Conservation (phyloP, 2,113 vertebrate genomes). For the Larimichthys crocea region DNA sequence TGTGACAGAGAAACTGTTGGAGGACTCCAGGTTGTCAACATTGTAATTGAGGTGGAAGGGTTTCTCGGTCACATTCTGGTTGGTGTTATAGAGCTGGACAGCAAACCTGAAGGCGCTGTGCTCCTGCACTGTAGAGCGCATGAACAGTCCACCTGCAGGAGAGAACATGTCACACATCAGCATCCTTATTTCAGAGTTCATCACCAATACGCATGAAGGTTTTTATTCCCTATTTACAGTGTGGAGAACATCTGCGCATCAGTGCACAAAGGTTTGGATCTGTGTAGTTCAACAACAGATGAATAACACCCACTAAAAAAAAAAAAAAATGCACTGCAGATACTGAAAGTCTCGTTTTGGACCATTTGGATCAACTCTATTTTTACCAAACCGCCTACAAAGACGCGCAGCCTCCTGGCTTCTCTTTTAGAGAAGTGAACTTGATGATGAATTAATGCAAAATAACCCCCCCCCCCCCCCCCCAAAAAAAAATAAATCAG, state of each 20-base stretch:
- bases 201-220: background rate
- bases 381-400: conserved; percentile 44
- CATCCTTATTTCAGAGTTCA: conserved; percentile 32
- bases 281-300: background rate
- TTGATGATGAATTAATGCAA: conserved; percentile 52
- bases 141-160: conserved; percentile 94
- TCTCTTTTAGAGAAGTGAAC: conserved; percentile 50
- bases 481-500: background rate
- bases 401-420: conserved; percentile 12
- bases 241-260: background rate
- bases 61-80: conserved; percentile 98
- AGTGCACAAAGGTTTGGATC: background rate
- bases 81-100: conserved; percentile 99
- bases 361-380: conserved; percentile 44
- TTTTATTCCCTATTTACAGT: background rate
- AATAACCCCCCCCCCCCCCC: background rate
- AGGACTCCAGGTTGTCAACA: conserved; percentile 98
- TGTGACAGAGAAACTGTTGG: conserved; percentile 99
- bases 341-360: conserved; percentile 22
- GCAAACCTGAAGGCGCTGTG: conserved; percentile 99
- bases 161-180: conserved; percentile 49
- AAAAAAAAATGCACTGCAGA: conserved; percentile 29
- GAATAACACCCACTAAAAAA: conserved; percentile 1
- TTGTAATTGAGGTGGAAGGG: conserved; percentile 99
- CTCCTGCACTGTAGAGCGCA: conserved; percentile 98